phyloP scores from a whole-genome alignment of 2,113 vertebrate species.

The Cranoglanis bouderius region DNA sequence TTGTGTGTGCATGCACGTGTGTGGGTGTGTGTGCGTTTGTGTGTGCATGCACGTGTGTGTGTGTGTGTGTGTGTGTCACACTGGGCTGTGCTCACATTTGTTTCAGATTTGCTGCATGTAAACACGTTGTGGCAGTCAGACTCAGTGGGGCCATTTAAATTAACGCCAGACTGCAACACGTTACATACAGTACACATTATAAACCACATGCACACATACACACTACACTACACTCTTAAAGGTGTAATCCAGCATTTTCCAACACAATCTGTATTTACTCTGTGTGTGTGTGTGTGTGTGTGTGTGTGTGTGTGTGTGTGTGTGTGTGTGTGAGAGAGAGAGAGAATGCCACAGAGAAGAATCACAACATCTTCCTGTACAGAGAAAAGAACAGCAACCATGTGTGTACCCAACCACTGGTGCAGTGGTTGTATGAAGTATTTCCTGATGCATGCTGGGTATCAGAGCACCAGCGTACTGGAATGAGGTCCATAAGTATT shows the following conservation, averaged over 20 bases:
- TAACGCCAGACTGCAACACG: conserved; percentile 52
- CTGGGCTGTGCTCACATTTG: conserved; percentile 62
- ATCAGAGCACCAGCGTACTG: background rate
- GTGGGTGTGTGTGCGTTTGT: conserved; percentile 21
- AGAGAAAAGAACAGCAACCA: background rate
- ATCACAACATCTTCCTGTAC: background rate
- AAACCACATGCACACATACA: background rate
- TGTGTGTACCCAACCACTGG: background rate
- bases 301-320: background rate
- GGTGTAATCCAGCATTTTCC: background rate
- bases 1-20: background rate
- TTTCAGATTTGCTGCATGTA: conserved; percentile 65
- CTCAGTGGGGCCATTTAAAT: conserved; percentile 66
- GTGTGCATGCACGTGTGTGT: conserved; percentile 10
- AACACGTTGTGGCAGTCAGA: conserved; percentile 64
- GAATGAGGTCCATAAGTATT: no score
- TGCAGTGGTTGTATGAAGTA: background rate
- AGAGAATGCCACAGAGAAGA: background rate
- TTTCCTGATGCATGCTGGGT: background rate
- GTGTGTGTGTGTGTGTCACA: background rate
- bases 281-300: background rate
- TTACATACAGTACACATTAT: conserved; percentile 29
- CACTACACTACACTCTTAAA: background rate
- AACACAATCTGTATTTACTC: background rate
- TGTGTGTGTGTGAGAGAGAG: background rate